Conservation (phyloP, 37 sponge, comb jelly and placozoan genomes). For the Haliclona indistincta region DNA sequence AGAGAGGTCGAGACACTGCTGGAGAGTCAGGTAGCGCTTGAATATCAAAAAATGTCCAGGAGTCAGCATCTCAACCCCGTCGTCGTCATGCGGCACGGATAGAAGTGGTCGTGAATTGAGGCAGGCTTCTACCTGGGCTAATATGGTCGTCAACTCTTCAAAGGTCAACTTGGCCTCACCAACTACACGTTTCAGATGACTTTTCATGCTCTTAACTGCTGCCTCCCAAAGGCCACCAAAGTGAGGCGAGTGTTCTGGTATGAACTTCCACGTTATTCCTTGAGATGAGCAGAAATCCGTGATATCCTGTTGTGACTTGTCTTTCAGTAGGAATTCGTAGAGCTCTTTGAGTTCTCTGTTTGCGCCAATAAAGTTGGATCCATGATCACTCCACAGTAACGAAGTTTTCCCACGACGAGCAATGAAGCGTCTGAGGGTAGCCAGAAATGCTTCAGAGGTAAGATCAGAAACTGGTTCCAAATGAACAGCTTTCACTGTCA, state of each 20-base stretch:
- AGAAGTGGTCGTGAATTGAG: slow-evolving; percentile 21
- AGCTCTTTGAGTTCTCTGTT: slow-evolving; percentile 22
- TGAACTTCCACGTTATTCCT: slow-evolving; percentile 12
- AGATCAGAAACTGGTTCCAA: background rate
- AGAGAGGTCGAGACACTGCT: background rate
- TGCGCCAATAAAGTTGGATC: slow-evolving; percentile 36
- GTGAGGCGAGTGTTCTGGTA: slow-evolving; percentile 27
- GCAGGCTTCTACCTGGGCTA: too few relatives aligned
- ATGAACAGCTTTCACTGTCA: background rate
- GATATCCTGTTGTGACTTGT: slow-evolving; percentile 4
- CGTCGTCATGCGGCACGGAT: background rate
- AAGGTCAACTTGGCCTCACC: slow-evolving; percentile 14
- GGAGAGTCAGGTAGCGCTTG: background rate
- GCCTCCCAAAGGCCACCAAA: too few relatives aligned
- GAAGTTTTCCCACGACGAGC: too few relatives aligned
- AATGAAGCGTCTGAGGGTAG: background rate
- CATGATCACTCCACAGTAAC: slow-evolving; percentile 31
- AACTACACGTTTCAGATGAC: slow-evolving; percentile 6
- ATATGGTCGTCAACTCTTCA: slow-evolving; percentile 22
- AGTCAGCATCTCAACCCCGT: slow-evolving; percentile 8
- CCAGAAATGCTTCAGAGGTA: background rate
- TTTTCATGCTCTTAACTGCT: too few relatives aligned
- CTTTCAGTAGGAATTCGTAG: background rate
- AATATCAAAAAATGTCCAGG: slow-evolving; percentile 19
- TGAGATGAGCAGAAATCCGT: slow-evolving; percentile 15